Evolutionary conservation across 2,888 invertebrate species (phyloP), one percentile per base, ranked within the genome.

Genomic region (Tuta absoluta): DNA sequence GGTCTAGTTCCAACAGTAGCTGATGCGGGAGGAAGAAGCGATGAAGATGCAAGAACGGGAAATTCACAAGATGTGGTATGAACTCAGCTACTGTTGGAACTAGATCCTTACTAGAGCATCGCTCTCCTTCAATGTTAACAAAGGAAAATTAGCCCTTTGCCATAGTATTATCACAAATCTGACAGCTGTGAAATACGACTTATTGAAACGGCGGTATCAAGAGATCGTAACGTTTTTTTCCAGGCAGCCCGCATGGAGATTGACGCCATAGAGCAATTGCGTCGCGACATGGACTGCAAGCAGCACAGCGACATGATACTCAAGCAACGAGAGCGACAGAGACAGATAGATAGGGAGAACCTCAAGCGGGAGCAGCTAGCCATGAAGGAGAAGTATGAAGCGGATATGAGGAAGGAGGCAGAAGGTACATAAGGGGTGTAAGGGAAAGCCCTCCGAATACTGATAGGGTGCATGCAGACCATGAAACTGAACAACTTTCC

Each of bases 51-150:
- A 45, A 17, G 17, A 45, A 45, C 3, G 2, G 28, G 28, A 28
- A 5, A 4, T 28, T 28, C 3, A 28, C 28, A 28, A 5, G 5
- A 28, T 28, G 28, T 28, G 28, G 28, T 5, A 28, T 5, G 28
- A 28, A 5, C 28, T 28, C 2, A 5, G 28, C 3, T 28, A 28
- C 28, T 28, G 28, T 28, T 28, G 28, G 5, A 28, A 28, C 28
- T 28, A 5, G 28, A 2, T 28, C 28, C 28, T 28, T 28, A 28
- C 28, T 84, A 90, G 69, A 37, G 93, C 93, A 3, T 93, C 89
- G 2, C 91, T 77, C 69, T 94, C 93, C 71, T 91, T 94, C 85
- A 93, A n/a, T n/a, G n/a, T n/a, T n/a, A n/a, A n/a, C n/a, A n/a
- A n/a, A n/a, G n/a, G n/a, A n/a, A n/a, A n/a, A n/a, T n/a, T n/a